These are phyloP conservation scores for Callionymus lyra DNA, from an alignment of 2,113 vertebrate species.

Conservation along the genomic window DNA sequence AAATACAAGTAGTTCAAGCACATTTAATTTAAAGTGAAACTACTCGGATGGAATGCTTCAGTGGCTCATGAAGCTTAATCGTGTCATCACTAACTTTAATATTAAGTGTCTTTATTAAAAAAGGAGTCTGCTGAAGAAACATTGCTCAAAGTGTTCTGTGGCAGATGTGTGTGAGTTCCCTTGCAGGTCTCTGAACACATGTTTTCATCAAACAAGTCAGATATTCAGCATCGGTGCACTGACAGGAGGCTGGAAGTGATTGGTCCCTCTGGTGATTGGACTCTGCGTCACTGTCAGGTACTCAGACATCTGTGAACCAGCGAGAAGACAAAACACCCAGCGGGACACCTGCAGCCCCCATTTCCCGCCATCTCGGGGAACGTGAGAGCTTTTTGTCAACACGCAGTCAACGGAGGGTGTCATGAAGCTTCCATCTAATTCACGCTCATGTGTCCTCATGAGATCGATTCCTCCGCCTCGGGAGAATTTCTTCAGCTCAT, in stretches of 20 bases:
- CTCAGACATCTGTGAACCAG: slow-evolving; percentile 48
- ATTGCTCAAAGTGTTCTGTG: too few relatives aligned
- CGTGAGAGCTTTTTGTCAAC: slow-evolving; percentile 38
- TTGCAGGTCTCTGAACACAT: slow-evolving; percentile 5
- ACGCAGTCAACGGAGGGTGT: background rate
- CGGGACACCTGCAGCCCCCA: slow-evolving; percentile 29
- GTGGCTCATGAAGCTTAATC: too few relatives aligned
- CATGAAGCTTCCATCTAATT: too few relatives aligned
- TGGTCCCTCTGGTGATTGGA: slow-evolving; percentile 54
- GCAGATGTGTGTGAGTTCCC: too few relatives aligned
- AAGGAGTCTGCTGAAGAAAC: too few relatives aligned
- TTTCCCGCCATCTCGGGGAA: slow-evolving; percentile 52
- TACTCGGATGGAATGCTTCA: too few relatives aligned
- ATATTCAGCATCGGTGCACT: slow-evolving; percentile 25
- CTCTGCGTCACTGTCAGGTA: slow-evolving; percentile 41
- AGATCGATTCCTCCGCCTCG: too few relatives aligned
- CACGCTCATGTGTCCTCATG: too few relatives aligned
- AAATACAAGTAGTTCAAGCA: background rate
- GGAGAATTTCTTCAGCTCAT: too few relatives aligned
- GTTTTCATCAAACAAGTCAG: slow-evolving; percentile 19
- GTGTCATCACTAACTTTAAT: too few relatives aligned
- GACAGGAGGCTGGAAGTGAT: slow-evolving; percentile 52
- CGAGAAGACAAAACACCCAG: slow-evolving; percentile 25
- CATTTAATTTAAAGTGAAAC: background rate
- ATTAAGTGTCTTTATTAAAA: too few relatives aligned